Base-by-base conservation (phyloP, 2,888 invertebrate genomes). In the Aleiodes alternator region DNA sequence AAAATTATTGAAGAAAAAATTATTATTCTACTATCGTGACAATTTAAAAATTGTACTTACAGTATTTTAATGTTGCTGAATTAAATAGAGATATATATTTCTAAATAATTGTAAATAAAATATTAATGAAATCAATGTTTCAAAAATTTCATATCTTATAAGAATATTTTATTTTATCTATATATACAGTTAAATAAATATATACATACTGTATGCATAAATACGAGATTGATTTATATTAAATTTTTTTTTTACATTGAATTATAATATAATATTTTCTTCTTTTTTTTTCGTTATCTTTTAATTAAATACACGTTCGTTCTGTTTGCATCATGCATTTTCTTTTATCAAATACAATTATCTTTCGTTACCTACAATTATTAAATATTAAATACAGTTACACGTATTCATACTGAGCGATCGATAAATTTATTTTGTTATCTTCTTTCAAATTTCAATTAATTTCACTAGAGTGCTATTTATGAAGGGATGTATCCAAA, bases 111-210 rank as follows among this genome's bases (percentile, higher is more conserved):
- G 23, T 61, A 8, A 31, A 64, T 48, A 59, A 38, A 59, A 56
- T 53, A 11, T 38, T 8, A 43, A 56, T 50, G 56, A 61, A 16
- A 53, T 29, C 31, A 4, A 48, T 14, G 16, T 12, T 55, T 43
- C 16, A 16, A 57, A 23, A 53, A 23, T 73, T 77, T 76, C 80
- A 79, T 82, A 79, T 82, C 77, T 83, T 82, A 82, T 85, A 85
- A 86, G 85, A 86, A 86, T 86, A 85, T 83, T 85, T 75, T 86
- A 85, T 85, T 85, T 84, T 80, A 82, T 78, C 71, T 73, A 73
- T 78, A 73, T 78, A 75, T 76, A 71, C 71, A 71, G 48, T 71
- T 71, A 11, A 57, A 71, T 71, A 71, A 71, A 56, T 72, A 73
- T 75, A 80, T 78, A 77, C 50, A 70, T 70, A 56, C 56, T 43